Percentiles rank a stretch among this genome's conserved stretches.
phyloP scores from a whole-genome alignment of 2,113 vertebrate genomes.

The Strigops habroptila region DNA sequence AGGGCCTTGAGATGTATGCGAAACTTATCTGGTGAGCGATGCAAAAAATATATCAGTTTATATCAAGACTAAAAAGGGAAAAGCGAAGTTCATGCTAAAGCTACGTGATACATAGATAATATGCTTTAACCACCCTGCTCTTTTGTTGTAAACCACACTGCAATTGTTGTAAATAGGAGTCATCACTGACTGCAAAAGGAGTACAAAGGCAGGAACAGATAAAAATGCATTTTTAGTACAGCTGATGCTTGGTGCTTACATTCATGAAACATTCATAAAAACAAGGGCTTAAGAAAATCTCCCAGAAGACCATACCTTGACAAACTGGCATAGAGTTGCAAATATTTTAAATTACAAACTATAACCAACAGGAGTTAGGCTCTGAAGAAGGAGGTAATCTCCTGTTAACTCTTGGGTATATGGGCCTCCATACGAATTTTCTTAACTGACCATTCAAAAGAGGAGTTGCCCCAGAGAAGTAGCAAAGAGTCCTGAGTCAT shows the following conservation, averaged over 20 bases:
- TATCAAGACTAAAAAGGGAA: background rate
- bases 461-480: background rate
- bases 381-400: background rate
- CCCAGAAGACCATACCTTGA: background rate
- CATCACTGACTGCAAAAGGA: background rate
- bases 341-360: background rate
- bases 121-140: background rate
- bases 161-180: background rate
- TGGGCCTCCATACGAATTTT: background rate
- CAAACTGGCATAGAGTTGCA: background rate
- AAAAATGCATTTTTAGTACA: background rate
- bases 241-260: background rate
- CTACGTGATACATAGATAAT: background rate
- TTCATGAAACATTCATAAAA: background rate
- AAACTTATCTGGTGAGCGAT: background rate
- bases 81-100: background rate
- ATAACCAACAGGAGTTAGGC: background rate
- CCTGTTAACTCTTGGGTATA: background rate
- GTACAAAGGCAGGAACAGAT: background rate
- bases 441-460: background rate
- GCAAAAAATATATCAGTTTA: background rate
- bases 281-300: background rate
- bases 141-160: background rate
- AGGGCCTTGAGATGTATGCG: background rate
- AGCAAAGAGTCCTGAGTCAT: background rate